These are phyloP conservation scores for Amphipyra berbera DNA, from an alignment of 2,888 invertebrate species.

Conservation along the genomic window DNA sequence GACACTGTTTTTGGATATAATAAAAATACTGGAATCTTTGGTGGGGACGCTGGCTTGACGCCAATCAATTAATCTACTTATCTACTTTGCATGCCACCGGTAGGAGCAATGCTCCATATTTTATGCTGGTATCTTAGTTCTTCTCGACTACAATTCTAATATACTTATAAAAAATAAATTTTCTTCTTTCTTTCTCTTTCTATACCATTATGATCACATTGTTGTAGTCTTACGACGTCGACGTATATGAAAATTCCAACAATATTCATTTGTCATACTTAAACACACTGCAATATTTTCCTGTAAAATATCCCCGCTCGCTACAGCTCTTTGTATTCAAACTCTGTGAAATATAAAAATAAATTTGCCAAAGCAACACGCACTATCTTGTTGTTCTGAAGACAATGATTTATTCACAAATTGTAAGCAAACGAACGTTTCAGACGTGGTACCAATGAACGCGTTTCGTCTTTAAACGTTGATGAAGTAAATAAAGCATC, in stretches of 20 bases:
- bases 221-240: constrained; percentile 3
- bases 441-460: constrained; percentile 53
- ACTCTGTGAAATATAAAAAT: constrained; percentile 76
- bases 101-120: too few species aligned
- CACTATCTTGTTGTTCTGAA: constrained; percentile 82
- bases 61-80: not conserved
- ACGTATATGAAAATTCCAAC: not conserved
- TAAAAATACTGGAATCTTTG: too few species aligned
- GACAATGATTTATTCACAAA: constrained; percentile 83
- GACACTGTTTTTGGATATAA: too few species aligned
- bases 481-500: constrained; percentile 43
- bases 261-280: constrained; percentile 35
- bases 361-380: constrained; percentile 83
- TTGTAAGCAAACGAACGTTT: constrained; percentile 67
- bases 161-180: too few species aligned
- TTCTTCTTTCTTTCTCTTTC: too few species aligned
- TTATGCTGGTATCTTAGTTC: too few species aligned
- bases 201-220: constrained; percentile 7
- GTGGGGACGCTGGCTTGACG: too few species aligned
- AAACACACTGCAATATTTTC: constrained; percentile 40
- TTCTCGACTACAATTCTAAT: too few species aligned
- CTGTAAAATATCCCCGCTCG: constrained; percentile 34
- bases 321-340: constrained; percentile 63
- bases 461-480: constrained; percentile 24
- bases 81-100: not conserved